A percentile compares a stretch with the other conserved stretches of the same genome.
Conservation (phyloP, 30 jellyfish, hydroid and myxozoan genomes). For the Hydractinia symbiolongicarpus region DNA sequence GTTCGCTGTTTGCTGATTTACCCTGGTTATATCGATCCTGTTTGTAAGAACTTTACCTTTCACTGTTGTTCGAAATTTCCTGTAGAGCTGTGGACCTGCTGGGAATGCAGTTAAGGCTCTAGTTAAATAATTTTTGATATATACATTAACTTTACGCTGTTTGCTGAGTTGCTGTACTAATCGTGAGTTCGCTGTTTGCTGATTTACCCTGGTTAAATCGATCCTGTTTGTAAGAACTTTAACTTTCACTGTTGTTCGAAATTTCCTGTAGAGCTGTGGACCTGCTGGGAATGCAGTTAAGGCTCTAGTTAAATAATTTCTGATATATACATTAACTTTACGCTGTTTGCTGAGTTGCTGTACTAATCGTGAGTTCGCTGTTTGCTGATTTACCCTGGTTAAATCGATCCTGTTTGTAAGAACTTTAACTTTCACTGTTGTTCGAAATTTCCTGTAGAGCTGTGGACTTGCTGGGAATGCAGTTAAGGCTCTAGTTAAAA, state of each 20-base stretch:
- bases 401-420: not conserved
- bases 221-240: not conserved
- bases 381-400: not conserved
- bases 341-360: not conserved
- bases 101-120: conserved; percentile 17
- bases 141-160: not conserved
- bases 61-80: not conserved
- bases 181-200: not conserved
- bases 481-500: conserved; percentile 1
- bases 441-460: conserved; percentile 1
- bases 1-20: not conserved
- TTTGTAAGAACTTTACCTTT: not conserved
- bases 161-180: not conserved
- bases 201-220: not conserved
- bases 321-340: too few species aligned
- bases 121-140: not conserved
- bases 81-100: conserved; percentile 9
- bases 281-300: conserved; percentile 13
- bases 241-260: not conserved
- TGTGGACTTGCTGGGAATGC: conserved; percentile 4
- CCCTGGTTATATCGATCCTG: not conserved
- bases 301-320: not conserved
- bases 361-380: not conserved
- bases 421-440: not conserved
- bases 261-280: conserved; percentile 2